Percentiles rank a stretch among this genome's conserved stretches.
Conservation (phyloP, 2,888 invertebrate genomes). For the Phengaris arion region DNA sequence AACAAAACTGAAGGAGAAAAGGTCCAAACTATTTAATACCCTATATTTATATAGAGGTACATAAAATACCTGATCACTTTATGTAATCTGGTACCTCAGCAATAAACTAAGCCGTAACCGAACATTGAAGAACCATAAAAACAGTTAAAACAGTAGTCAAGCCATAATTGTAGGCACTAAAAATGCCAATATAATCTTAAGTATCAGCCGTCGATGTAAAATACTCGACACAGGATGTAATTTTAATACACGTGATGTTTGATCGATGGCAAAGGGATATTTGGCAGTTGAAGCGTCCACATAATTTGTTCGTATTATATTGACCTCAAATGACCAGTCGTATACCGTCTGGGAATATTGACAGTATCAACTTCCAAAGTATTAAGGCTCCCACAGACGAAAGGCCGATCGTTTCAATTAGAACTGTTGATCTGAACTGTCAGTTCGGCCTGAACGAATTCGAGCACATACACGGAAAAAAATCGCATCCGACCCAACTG, state of each 20-base stretch:
- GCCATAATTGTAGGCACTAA: conserved; percentile 17
- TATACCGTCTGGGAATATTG: too few relatives aligned
- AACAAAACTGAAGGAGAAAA: background rate
- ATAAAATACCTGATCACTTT: conserved; percentile 13
- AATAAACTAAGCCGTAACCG: conserved; percentile 16
- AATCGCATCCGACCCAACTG: too few relatives aligned
- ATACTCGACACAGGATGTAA: background rate
- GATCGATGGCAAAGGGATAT: too few relatives aligned
- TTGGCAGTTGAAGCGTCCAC: too few relatives aligned
- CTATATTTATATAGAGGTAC: conserved; percentile 10
- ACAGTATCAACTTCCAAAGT: too few relatives aligned
- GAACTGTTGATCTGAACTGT: too few relatives aligned
- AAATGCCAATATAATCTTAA: conserved; percentile 27
- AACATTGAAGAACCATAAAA: conserved; percentile 21
- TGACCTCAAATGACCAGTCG: too few relatives aligned
- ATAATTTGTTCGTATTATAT: too few relatives aligned
- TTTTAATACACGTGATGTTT: background rate
- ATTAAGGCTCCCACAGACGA: too few relatives aligned
- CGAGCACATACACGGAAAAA: too few relatives aligned
- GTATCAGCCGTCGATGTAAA: background rate
- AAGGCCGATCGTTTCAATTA: too few relatives aligned
- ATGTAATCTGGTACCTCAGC: conserved; percentile 10
- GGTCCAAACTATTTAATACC: background rate
- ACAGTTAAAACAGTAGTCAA: conserved; percentile 28
- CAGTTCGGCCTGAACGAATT: too few relatives aligned